Base-by-base conservation (phyloP, 2,113 vertebrate genomes). In the Phrynosoma platyrhinos region DNA sequence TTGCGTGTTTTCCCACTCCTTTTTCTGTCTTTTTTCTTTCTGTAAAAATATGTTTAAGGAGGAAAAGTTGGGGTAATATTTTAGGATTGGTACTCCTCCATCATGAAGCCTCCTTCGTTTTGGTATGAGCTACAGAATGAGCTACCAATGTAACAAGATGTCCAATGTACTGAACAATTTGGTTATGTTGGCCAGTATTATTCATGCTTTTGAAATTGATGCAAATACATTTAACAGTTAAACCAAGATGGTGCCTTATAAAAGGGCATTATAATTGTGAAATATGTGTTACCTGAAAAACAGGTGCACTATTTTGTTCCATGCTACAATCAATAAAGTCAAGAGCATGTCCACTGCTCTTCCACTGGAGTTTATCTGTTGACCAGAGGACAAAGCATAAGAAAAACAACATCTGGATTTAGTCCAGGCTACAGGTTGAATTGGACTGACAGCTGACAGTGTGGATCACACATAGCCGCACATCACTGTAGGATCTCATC, bases 191-290 rank as follows among this genome's bases (percentile, higher is more conserved):
- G 94, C 95, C 95, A 94, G 93, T 94, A 93, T 95, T 94, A 92
- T 42, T 47, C 40, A 25, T 47, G 13, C 36, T 30, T 68, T 68
- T 53, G 92, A 55, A 83, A 91, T 94, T 91, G 86, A 88, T 88
- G 85, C 86, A 87, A 86, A 93, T 91, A 85, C 13, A 88, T 82
- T 79, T 78, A 88, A 13, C 2, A 90, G 93, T 92, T 85, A 87
- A 75, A 93, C 93, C 90, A 72, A 90, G 92, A 53, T 87, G 68
- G 96, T 97, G 97, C 97, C 97, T 97, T 97, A 97, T 87, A 90
- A 88, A 83, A 93, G 92, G 96, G 92, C 94, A 92, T 94, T 96
- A 93, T 91, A 91, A 91, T 79, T 80, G 85, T 94, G 87, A 75
- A 3, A 0, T 0, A 0, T 14, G 18, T 85, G 79, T 30, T 81